A percentile compares a stretch with the other conserved stretches of the same genome.
phyloP scores from a whole-genome alignment of 2,113 vertebrate genomes.

The Dunckerocampus dactyliophorus region DNA sequence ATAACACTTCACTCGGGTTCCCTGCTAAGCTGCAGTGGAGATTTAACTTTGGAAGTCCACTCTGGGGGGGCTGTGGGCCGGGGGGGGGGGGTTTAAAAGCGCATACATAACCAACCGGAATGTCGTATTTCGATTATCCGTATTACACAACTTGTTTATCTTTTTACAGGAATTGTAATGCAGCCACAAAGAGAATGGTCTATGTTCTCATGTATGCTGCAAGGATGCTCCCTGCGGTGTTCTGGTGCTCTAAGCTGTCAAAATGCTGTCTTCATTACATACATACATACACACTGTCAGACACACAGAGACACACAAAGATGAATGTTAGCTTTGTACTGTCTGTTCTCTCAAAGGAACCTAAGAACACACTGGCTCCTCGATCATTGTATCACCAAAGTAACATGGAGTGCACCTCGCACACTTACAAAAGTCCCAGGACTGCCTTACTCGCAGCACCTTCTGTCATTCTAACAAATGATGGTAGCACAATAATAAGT shows the following conservation, averaged over 20 bases:
- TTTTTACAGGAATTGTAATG: slow-evolving; percentile 18
- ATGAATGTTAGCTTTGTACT: slow-evolving; percentile 41
- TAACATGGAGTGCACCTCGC: slow-evolving; percentile 33
- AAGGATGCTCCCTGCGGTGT: slow-evolving; percentile 18
- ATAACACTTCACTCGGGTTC: slow-evolving; percentile 37
- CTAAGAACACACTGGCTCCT: slow-evolving; percentile 37
- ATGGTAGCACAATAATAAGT: slow-evolving; percentile 36
- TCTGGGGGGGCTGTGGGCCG: not conserved
- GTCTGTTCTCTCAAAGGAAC: slow-evolving; percentile 43
- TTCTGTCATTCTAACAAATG: slow-evolving; percentile 54
- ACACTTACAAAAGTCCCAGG: slow-evolving; percentile 38
- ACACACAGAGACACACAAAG: slow-evolving; percentile 11
- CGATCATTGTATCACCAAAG: slow-evolving; percentile 51
- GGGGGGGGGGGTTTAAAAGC: not conserved
- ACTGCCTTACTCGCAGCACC: slow-evolving; percentile 28
- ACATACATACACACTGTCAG: slow-evolving; percentile 10
- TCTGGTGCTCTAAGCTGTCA: slow-evolving; percentile 46
- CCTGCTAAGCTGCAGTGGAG: slow-evolving; percentile 25
- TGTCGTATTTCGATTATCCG: slow-evolving; percentile 48
- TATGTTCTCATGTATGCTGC: slow-evolving; percentile 32
- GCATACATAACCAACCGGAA: slow-evolving; percentile 35
- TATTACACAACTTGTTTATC: slow-evolving; percentile 28
- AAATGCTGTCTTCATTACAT: slow-evolving; percentile 24
- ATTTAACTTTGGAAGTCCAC: slow-evolving; percentile 58
- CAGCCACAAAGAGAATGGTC: slow-evolving; percentile 26